Evolutionary conservation across 2,888 invertebrate species (phyloP), one percentile per base, ranked within the genome.

Genomic region (Xylocampa areola): DNA sequence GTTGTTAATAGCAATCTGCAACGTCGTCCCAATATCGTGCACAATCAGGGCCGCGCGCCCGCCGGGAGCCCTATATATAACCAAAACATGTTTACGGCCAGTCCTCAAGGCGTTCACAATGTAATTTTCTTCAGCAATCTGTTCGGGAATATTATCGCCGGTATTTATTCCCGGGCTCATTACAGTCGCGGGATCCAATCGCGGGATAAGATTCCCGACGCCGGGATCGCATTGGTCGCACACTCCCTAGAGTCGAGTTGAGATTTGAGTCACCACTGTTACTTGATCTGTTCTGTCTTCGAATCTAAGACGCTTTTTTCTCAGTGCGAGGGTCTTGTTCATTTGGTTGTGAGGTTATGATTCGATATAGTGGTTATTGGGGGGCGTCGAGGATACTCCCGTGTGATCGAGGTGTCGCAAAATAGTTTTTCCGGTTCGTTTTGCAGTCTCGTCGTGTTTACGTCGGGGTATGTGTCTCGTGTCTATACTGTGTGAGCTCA

Each of bases 91-190:
- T 82, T 82, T 82, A 79, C 77, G 64, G 62, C 45, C 57, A 50
- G 57, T 71, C 73, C 68, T 73, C 73, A 69, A 71, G 68, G 70
- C 73, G 73, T 68, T 73, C 77, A 68, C 76, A 82, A 85, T 84
- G 81, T 85, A 83, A 85, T 85, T 84, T 81, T 74, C 79, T 63
- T 47, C 73, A 76, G 85, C 86, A 86, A 88, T 87, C 85, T 84
- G 81, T 78, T 80, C 78, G 77, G 77, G 76, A 70, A 82, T 84
- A 86, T 84, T 85, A 85, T 81, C 83, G 69, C 36, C 68, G 84
- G 87, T 88, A 89, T 89, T 89, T 88, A 90, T 90, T 84, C 86
- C 84, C 82, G 80, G 79, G 81, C 83, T 89, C 87, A 90, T 90
- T 89, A 89, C 80, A 72, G 77, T 67, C 73, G 77, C 76, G 76